A percentile compares a stretch with the other conserved stretches of the same genome.
Conservation (phyloP, 2,797 vertebrate genomes). For the Xenentodon cancila region DNA sequence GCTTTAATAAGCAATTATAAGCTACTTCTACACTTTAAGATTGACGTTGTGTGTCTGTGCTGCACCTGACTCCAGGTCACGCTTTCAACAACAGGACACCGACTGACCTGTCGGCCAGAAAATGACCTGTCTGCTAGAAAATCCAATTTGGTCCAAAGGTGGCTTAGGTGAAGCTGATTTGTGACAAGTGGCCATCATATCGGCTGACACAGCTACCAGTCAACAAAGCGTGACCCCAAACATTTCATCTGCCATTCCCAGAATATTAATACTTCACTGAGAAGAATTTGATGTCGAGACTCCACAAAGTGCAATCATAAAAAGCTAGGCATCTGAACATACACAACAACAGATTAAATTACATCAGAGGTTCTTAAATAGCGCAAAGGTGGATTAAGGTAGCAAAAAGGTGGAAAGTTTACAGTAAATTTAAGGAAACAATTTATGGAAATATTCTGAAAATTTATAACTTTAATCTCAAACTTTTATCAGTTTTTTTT, state of each 20-base stretch:
- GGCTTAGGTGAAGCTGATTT: conserved; percentile 22
- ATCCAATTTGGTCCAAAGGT: conserved; percentile 45
- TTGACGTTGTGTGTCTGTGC: neutral
- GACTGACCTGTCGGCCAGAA: conserved; percentile 18
- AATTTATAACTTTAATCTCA: no score
- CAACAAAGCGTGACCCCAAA: conserved; percentile 11
- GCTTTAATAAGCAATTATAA: conserved; percentile 12
- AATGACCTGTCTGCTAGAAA: conserved; percentile 31
- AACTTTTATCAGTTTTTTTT: no score
- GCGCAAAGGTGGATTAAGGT: no score
- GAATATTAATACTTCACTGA: neutral
- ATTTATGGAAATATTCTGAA: no score
- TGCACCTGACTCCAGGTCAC: conserved; percentile 24
- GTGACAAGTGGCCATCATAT: conserved; percentile 31
- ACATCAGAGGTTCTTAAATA: no score
- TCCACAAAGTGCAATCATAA: neutral
- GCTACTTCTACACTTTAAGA: conserved; percentile 13
- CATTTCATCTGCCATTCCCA: neutral
- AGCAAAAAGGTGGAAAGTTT: no score
- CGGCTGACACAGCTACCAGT: conserved; percentile 31
- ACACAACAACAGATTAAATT: no score
- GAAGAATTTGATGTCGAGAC: no score
- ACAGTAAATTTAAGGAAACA: no score
- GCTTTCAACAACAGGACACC: conserved; percentile 18
- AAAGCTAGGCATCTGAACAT: neutral